Evolutionary conservation across 1,140 invertebrate species (phyloP).

Genomic region (Achatina immaculata): DNA sequence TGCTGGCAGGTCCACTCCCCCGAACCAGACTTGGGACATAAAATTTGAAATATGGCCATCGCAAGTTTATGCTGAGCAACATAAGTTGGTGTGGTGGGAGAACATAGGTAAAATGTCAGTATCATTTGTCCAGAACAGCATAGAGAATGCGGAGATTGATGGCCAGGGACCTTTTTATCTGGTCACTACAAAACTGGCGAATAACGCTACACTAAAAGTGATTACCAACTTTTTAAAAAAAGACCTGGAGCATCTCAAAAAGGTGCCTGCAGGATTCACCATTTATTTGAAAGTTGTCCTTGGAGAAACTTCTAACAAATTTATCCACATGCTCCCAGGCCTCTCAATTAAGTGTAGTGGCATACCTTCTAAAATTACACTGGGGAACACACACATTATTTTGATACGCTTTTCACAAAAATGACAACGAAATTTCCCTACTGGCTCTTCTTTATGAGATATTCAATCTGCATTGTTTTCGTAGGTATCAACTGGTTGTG

Average conservation of each 20-base stretch:
- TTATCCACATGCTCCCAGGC: neutral
- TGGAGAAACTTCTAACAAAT: neutral
- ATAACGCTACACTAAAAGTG: neutral
- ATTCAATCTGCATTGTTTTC: too few relatives aligned
- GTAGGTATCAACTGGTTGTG: too few relatives aligned
- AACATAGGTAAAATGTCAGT: neutral
- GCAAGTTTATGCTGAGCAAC: neutral
- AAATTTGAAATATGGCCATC: neutral
- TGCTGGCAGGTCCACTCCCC: too few relatives aligned
- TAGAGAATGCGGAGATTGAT: neutral
- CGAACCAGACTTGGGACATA: neutral
- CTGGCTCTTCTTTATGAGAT: too few relatives aligned
- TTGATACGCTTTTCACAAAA: too few relatives aligned
- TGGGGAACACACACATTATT: too few relatives aligned
- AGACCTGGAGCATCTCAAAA: too few relatives aligned
- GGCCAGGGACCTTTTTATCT: neutral
- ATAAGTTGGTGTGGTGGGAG: neutral
- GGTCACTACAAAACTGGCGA: neutral
- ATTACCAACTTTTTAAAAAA: neutral
- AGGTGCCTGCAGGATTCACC: neutral
- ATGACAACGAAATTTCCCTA: too few relatives aligned
- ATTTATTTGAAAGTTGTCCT: neutral
- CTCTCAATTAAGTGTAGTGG: neutral
- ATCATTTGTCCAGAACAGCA: neutral
- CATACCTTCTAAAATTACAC: neutral